Conservation (phyloP, 2,797 vertebrate species). For the Huso huso region DNA sequence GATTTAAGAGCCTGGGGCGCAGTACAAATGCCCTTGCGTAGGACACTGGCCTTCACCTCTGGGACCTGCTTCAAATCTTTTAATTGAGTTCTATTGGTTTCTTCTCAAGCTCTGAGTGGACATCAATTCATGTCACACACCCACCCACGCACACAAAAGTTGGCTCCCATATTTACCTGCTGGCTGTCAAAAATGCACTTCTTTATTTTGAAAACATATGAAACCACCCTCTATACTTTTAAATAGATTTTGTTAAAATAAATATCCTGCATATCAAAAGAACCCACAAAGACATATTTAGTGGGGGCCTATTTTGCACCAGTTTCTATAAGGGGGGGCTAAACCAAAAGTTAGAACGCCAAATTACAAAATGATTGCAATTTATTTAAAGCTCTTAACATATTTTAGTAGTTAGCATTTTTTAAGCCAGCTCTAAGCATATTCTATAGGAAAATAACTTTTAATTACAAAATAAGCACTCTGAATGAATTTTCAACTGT, state of each 20-base stretch:
- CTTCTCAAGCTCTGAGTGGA: background rate
- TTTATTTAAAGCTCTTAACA: conserved; percentile 39
- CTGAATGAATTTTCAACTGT: conserved; percentile 50
- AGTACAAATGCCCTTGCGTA: background rate
- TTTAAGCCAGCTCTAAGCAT: conserved; percentile 51
- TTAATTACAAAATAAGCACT: conserved; percentile 52
- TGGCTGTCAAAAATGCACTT: too few relatives aligned
- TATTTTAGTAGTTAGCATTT: conserved; percentile 40
- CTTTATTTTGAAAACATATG: conserved; percentile 16
- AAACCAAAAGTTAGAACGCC: conserved; percentile 33
- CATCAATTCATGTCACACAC: too few relatives aligned
- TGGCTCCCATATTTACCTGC: too few relatives aligned
- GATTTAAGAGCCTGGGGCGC: too few relatives aligned
- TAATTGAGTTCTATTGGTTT: background rate
- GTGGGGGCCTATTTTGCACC: conserved; percentile 26
- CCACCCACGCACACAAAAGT: too few relatives aligned
- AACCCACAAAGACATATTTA: conserved; percentile 19
- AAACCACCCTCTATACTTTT: conserved; percentile 18
- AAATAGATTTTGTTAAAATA: conserved; percentile 15
- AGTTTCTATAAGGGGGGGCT: too few relatives aligned
- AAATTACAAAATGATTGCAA: conserved; percentile 19
- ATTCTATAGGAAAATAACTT: conserved; percentile 38
- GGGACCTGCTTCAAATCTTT: background rate
- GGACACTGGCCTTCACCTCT: too few relatives aligned
- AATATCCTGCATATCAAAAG: too few relatives aligned